Percentiles rank a stretch among this genome's conserved stretches.
phyloP scores from a whole-genome alignment of 2,797 vertebrate genomes.

The Sylvia borin region DNA sequence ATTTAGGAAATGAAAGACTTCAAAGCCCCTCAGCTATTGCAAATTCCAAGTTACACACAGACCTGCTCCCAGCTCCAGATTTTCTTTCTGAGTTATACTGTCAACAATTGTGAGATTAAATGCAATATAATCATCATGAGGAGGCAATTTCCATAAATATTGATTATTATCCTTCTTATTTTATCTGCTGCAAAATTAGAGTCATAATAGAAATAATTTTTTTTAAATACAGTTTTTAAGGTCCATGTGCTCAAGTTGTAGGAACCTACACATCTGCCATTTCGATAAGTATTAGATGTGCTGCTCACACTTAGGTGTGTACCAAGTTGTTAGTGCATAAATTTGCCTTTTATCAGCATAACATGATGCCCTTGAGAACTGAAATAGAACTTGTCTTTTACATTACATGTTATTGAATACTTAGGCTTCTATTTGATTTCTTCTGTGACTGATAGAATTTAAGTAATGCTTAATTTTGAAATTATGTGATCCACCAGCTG shows the following conservation, averaged over 20 bases:
- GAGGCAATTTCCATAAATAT: not conserved
- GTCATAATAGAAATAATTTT: not conserved
- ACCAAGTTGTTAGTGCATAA: not conserved
- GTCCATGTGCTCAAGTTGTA: not conserved
- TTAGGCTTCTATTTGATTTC: not conserved
- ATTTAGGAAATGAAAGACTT: not conserved
- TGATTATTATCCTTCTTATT: not conserved
- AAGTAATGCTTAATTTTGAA: not conserved
- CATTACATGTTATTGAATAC: not conserved
- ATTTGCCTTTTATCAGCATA: not conserved
- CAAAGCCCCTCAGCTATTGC: not conserved
- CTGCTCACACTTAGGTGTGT: not conserved
- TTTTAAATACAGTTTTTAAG: not conserved
- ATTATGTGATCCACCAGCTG: not conserved
- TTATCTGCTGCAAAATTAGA: not conserved
- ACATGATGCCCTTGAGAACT: not conserved
- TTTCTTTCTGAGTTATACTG: not conserved
- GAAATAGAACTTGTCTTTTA: not conserved
- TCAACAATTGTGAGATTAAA: not conserved
- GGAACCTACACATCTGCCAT: not conserved
- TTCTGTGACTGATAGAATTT: not conserved
- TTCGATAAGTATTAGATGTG: not conserved
- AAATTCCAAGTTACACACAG: not conserved
- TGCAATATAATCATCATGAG: not conserved
- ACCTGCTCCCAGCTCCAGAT: not conserved